Evolutionary conservation across 64 coral and sea anemone species (phyloP).

Genomic region (Montipora efflorescens): DNA sequence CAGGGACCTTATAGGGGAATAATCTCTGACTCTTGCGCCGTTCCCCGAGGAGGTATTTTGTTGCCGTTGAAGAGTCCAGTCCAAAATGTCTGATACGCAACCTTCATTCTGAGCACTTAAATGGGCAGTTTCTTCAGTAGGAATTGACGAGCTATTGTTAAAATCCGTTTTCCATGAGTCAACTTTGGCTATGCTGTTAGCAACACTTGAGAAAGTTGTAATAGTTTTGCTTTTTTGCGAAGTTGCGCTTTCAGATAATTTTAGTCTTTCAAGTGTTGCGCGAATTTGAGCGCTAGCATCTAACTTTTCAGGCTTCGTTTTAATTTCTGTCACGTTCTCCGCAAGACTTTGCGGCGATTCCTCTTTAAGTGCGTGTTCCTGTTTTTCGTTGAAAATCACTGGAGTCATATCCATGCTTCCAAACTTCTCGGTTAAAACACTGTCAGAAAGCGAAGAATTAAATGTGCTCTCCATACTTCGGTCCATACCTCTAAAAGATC

Average conservation of each 20-base stretch:
- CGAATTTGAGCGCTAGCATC: slow-evolving; percentile 3
- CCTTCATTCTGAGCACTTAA: background rate
- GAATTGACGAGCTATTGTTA: slow-evolving; percentile 10
- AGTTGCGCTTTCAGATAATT: background rate
- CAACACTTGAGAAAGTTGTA: slow-evolving; percentile 31
- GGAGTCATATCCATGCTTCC: slow-evolving; percentile 47
- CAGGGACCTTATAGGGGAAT: slow-evolving; percentile 54
- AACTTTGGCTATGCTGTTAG: slow-evolving; percentile 43
- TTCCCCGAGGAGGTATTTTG: slow-evolving; percentile 19
- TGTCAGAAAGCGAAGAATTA: background rate
- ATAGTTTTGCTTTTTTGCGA: background rate
- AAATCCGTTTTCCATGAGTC: slow-evolving; percentile 60
- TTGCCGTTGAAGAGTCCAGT: background rate
- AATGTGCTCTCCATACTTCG: slow-evolving; percentile 1
- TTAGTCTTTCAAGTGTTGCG: slow-evolving; percentile 22
- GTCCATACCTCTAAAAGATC: background rate
- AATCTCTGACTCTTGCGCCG: slow-evolving; percentile 49
- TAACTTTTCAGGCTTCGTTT: background rate
- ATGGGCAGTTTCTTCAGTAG: background rate
- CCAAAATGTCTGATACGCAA: background rate
- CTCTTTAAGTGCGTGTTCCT: background rate
- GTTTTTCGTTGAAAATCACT: background rate
- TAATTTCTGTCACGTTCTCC: background rate
- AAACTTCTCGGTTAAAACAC: slow-evolving; percentile 7
- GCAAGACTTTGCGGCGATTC: background rate